Conservation (phyloP, 2,888 invertebrate species). For the Chymomyza amoena region DNA sequence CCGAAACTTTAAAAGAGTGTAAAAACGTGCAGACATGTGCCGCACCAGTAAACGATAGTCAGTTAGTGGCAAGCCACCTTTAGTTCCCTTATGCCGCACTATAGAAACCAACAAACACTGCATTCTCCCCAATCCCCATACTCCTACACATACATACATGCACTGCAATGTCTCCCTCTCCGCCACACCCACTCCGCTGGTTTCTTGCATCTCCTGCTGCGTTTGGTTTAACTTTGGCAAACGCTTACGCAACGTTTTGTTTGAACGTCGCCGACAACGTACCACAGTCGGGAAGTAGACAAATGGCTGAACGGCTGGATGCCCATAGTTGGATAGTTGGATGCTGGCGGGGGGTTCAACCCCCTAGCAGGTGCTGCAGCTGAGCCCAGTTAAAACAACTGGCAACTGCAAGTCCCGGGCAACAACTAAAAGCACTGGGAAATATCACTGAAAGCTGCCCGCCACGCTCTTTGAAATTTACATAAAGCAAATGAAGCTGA, state of each 20-base stretch:
- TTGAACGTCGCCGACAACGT: slow-evolving; percentile 28
- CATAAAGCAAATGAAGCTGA: slow-evolving; percentile 66
- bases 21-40: slow-evolving; percentile 58
- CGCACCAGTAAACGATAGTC: slow-evolving; percentile 58
- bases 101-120: neutral
- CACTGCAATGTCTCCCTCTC: neutral
- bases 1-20: neutral
- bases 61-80: slow-evolving; percentile 36
- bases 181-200: neutral
- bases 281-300: slow-evolving; percentile 37
- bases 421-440: slow-evolving; percentile 42
- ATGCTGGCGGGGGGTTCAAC: slow-evolving; percentile 37
- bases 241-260: slow-evolving; percentile 66
- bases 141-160: neutral
- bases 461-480: slow-evolving; percentile 41
- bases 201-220: neutral
- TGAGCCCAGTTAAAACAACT: neutral
- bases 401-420: slow-evolving; percentile 43
- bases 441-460: slow-evolving; percentile 43
- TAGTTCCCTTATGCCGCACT: neutral
- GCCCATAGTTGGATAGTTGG: neutral
- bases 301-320: slow-evolving; percentile 47
- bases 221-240: slow-evolving; percentile 57
- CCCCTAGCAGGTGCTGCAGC: slow-evolving; percentile 55
- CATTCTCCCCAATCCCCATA: neutral